Evolutionary conservation across 2,113 vertebrate genomes (phyloP).

Genomic region (Oryzias melastigma): DNA sequence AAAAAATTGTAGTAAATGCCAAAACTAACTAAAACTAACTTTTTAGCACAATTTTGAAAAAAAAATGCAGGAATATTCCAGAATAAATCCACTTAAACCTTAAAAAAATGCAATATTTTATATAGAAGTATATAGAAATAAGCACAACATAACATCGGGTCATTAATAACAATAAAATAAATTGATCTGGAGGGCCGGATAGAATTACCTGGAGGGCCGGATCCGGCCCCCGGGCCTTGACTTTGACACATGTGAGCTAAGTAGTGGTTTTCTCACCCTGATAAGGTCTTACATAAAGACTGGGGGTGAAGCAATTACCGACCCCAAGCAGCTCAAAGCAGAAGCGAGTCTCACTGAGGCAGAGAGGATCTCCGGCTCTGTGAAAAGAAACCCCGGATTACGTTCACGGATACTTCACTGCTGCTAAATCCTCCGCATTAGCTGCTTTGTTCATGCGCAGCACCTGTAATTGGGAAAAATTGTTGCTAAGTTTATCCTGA

Average conservation of each 20-base stretch:
- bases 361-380: conserved; percentile 19
- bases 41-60: too few species aligned
- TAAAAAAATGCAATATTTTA: too few species aligned
- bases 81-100: too few species aligned
- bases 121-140: too few species aligned
- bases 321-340: conserved; percentile 43
- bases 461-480: conserved; percentile 33
- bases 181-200: too few species aligned
- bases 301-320: conserved; percentile 58
- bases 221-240: too few species aligned
- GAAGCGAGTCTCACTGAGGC: conserved; percentile 45
- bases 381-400: conserved; percentile 39
- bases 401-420: conserved; percentile 19
- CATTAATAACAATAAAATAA: too few species aligned
- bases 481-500: conserved; percentile 27
- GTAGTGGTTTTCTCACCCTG: conserved; percentile 52
- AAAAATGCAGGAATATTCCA: too few species aligned
- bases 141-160: too few species aligned
- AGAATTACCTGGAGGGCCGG: too few species aligned
- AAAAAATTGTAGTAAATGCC: too few species aligned
- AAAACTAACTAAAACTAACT: too few species aligned
- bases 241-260: neutral
- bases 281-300: conserved; percentile 71
- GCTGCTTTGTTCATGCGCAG: conserved; percentile 10
- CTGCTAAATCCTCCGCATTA: conserved; percentile 24